These are phyloP conservation scores for Agelastica alni DNA, from an alignment of 2,888 invertebrate genomes.

Conservation along the genomic window DNA sequence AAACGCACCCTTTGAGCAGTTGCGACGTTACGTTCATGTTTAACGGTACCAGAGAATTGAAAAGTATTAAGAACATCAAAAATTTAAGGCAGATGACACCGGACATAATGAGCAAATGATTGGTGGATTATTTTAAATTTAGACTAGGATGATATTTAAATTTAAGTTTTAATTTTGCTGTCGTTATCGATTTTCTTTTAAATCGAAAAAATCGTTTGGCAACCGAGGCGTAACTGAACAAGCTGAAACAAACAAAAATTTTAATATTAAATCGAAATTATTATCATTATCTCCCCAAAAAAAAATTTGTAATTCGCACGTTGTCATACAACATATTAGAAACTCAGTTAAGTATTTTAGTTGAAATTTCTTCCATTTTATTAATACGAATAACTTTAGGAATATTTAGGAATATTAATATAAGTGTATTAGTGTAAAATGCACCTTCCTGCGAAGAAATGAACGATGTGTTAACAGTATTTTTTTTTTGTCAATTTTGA, in stretches of 20 bases:
- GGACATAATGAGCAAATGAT: conserved; percentile 45
- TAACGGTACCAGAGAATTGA: conserved; percentile 79
- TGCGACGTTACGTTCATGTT: conserved; percentile 81
- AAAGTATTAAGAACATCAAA: conserved; percentile 64
- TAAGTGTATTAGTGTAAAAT: too few relatives aligned
- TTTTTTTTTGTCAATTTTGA: too few relatives aligned
- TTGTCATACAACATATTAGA: background rate
- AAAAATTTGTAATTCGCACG: background rate
- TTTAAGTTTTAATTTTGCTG: background rate
- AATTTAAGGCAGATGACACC: conserved; percentile 46
- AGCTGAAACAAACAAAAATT: background rate
- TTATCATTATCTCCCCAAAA: background rate
- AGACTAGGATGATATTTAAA: conserved; percentile 20
- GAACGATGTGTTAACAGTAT: too few relatives aligned
- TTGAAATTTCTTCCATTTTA: too few relatives aligned
- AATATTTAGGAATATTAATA: too few relatives aligned
- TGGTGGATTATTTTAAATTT: background rate
- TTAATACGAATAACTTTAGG: too few relatives aligned
- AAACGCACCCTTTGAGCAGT: conserved; percentile 72
- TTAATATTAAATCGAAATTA: background rate
- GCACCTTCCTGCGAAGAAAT: too few relatives aligned
- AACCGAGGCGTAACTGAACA: too few relatives aligned
- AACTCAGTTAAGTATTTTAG: too few relatives aligned
- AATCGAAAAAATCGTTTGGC: too few relatives aligned
- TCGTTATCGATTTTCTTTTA: background rate